phyloP scores from a whole-genome alignment of 2,888 invertebrate genomes.

The Epistrophe grossulariae region DNA sequence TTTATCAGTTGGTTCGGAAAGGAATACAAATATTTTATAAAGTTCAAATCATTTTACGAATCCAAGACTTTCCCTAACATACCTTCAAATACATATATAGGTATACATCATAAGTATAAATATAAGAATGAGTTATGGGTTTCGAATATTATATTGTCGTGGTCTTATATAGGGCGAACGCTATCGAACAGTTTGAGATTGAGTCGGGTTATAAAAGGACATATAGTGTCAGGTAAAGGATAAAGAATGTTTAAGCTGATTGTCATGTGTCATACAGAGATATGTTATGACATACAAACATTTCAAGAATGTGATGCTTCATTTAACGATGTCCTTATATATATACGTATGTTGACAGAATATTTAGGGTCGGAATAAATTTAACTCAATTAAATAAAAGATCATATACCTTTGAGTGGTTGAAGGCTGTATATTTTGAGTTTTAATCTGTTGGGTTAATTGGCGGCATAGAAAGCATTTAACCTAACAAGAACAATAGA shows the following conservation, averaged over 20 bases:
- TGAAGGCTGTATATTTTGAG: not conserved
- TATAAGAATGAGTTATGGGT: not conserved
- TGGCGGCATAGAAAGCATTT: not conserved
- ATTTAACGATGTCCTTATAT: slow-evolving; percentile 8
- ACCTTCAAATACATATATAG: not conserved
- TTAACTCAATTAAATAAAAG: slow-evolving; percentile 7
- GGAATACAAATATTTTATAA: no score
- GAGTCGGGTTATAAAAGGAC: slow-evolving; percentile 25
- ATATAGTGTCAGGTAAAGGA: not conserved
- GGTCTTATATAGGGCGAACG: not conserved
- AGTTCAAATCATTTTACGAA: not conserved
- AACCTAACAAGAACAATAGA: no score
- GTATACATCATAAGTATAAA: not conserved
- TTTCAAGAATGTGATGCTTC: not conserved
- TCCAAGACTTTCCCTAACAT: not conserved
- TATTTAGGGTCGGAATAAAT: not conserved
- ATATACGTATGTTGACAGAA: not conserved
- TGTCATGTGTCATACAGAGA: slow-evolving; percentile 9
- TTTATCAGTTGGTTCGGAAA: no score
- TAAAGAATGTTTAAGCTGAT: not conserved
- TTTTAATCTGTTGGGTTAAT: not conserved
- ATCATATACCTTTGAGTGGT: not conserved
- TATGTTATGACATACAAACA: not conserved
- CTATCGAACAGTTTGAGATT: not conserved
- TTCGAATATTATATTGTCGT: not conserved